Evolutionary conservation across 2,888 invertebrate genomes (phyloP), one percentile per base, ranked within the genome.

Genomic region (Phortica okadai): DNA sequence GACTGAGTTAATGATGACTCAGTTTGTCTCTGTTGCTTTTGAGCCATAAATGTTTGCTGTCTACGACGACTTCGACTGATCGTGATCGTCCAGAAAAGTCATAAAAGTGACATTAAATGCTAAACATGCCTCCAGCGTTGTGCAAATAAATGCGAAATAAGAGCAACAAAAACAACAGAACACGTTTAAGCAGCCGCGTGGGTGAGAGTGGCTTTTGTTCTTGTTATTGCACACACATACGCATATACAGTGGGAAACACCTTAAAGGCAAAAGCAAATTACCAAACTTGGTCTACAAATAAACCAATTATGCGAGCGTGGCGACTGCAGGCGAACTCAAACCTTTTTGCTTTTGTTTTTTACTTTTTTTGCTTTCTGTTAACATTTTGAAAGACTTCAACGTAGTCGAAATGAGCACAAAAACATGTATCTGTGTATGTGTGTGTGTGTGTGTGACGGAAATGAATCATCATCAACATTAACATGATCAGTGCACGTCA

Each of bases 251-350:
- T 72, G 76, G 74, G 78, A 76, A 78, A 77, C 75, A 76, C 73
- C 78, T 74, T 77, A 73, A 79, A 78, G 76, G 77, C 82, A 74
- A 77, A 64, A 73, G 50, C 69, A 77, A 73, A 58, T 64, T 44
- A 33, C 7, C 64, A 44, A 44, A 44, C 16, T 59, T 67, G 67
- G 44, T 42, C 44, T 67, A 45, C 44, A 66, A 41, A 75, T 79
- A 77, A 77, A 56, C 67, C 80, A 82, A 80, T 81, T 82, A 76
- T 80, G 79, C 79, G 66, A 78, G 50, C 8, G 14, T 50, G 50
- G 50, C 14, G 14, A 50, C 50, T 50, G 50, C 50, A 50, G 14
- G 50, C 50, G 8, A 33, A 33, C 2, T 4, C 33, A 33, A 5
- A 2, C 14, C 6, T 50, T 62, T 62, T 62, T 21, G 21, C 11